phyloP scores from a whole-genome alignment of 2,888 invertebrate genomes.

The Volucella inanis region DNA sequence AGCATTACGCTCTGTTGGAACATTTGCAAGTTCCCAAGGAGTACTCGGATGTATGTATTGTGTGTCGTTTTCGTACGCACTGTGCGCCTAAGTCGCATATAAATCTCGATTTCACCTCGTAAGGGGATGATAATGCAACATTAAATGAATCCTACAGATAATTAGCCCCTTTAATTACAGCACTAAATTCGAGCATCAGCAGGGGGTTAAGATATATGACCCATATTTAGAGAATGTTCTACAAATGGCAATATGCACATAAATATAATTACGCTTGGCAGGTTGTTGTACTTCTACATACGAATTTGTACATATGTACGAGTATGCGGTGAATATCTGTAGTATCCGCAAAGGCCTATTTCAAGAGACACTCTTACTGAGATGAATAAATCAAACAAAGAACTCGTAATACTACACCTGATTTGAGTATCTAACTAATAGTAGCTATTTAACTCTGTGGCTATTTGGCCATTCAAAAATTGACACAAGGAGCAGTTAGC shows the following conservation, averaged over 20 bases:
- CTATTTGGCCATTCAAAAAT: slow-evolving; percentile 5
- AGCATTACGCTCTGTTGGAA: slow-evolving; percentile 60
- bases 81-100: slow-evolving; percentile 53
- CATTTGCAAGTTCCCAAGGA: slow-evolving; percentile 69
- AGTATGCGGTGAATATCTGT: too few relatives aligned
- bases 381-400: slow-evolving; percentile 54
- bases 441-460: too few relatives aligned
- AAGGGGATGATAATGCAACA: slow-evolving; percentile 72
- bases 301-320: too few relatives aligned
- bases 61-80: slow-evolving; percentile 43
- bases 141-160: slow-evolving; percentile 70
- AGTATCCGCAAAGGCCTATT: slow-evolving; percentile 43
- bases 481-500: slow-evolving; percentile 6
- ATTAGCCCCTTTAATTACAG: slow-evolving; percentile 71
- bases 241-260: slow-evolving; percentile 73
- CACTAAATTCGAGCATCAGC: slow-evolving; percentile 68
- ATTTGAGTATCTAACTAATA: slow-evolving; percentile 39
- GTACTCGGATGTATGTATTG: neutral
- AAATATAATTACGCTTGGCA: slow-evolving; percentile 73
- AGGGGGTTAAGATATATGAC: slow-evolving; percentile 71
- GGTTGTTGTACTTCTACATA: slow-evolving; percentile 39
- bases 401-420: slow-evolving; percentile 43
- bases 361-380: slow-evolving; percentile 9
- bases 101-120: slow-evolving; percentile 67
- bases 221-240: slow-evolving; percentile 69